A percentile compares a stretch with the other conserved stretches of the same genome.
phyloP scores from a whole-genome alignment of 2,888 invertebrate genomes.

The Ectemnius cavifrons region DNA sequence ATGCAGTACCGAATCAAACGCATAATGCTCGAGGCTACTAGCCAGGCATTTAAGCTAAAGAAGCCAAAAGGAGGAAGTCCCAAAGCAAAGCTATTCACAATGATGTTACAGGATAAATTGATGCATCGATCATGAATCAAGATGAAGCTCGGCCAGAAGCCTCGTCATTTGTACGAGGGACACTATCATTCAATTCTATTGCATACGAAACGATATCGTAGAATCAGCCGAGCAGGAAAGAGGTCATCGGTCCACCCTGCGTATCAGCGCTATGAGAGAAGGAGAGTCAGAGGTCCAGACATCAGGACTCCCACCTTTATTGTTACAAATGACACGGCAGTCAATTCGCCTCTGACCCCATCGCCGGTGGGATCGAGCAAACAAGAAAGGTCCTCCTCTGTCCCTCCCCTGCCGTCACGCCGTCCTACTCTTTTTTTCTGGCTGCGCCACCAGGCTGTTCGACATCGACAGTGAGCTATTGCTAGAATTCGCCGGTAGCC shows the following conservation, averaged over 20 bases:
- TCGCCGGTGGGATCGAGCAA: constrained; percentile 56
- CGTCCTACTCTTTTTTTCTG: constrained; percentile 13
- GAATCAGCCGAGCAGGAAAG: constrained; percentile 22
- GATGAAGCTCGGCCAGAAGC: neutral
- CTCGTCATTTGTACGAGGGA: constrained; percentile 38
- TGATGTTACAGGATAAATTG: constrained; percentile 44
- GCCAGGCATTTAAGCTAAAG: neutral
- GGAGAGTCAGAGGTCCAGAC: constrained; percentile 55
- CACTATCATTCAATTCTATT: constrained; percentile 51
- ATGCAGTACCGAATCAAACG: neutral
- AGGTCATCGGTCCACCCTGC: constrained; percentile 42
- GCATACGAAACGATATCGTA: constrained; percentile 42
- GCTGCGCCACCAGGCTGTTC: constrained; percentile 49
- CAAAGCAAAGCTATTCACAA: constrained; percentile 19
- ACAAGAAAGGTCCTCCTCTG: constrained; percentile 52
- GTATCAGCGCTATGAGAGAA: constrained; percentile 49
- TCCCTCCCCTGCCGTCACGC: constrained; percentile 16
- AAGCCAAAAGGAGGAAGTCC: neutral
- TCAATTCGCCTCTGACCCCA: constrained; percentile 61
- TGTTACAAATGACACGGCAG: constrained; percentile 69
- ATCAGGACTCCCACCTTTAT: constrained; percentile 61
- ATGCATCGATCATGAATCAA: constrained; percentile 39
- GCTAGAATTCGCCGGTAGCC: constrained; percentile 60
- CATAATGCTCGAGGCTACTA: constrained; percentile 1
- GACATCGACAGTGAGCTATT: constrained; percentile 67